Conservation (phyloP, 2,113 vertebrate species). For the Ammodytes dubius region DNA sequence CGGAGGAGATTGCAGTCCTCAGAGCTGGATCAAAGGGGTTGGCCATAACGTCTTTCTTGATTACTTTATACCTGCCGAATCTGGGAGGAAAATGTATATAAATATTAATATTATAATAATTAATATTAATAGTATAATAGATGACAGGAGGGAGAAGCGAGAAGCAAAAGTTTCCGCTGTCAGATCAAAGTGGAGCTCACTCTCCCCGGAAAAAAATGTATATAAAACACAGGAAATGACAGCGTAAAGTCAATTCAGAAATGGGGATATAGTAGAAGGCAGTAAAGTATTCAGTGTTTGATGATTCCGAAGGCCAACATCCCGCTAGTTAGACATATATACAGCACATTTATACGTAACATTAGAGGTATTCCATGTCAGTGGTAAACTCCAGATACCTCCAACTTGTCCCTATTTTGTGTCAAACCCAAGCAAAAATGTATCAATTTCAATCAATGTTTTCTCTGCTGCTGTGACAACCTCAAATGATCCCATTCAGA, state of each 20-base stretch:
- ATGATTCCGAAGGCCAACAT: background rate
- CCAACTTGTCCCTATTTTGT: slow-evolving; percentile 6
- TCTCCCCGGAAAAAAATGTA: slow-evolving; percentile 3
- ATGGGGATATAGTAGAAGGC: background rate
- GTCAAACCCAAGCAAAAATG: background rate
- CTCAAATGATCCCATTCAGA: background rate
- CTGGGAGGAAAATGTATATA: background rate
- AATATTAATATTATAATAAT: slow-evolving; percentile 14
- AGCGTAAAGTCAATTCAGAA: slow-evolving; percentile 33
- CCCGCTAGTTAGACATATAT: background rate
- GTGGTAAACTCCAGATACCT: background rate
- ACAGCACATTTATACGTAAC: slow-evolving; percentile 1
- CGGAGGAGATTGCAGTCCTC: slow-evolving; percentile 13
- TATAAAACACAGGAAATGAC: slow-evolving; percentile 26
- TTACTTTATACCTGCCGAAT: slow-evolving; percentile 50
- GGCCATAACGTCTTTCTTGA: slow-evolving; percentile 38
- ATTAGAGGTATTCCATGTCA: background rate
- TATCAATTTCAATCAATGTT: background rate
- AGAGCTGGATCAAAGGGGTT: slow-evolving; percentile 48
- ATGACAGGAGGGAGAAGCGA: slow-evolving; percentile 39
- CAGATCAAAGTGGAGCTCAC: slow-evolving; percentile 53
- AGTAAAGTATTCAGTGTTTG: background rate
- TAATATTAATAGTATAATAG: slow-evolving; percentile 58
- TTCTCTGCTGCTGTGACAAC: background rate
- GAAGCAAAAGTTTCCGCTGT: slow-evolving; percentile 5